Percentiles rank a stretch among this genome's conserved stretches.
phyloP scores from a whole-genome alignment of 2,113 vertebrate species.

The Sterna hirundo region DNA sequence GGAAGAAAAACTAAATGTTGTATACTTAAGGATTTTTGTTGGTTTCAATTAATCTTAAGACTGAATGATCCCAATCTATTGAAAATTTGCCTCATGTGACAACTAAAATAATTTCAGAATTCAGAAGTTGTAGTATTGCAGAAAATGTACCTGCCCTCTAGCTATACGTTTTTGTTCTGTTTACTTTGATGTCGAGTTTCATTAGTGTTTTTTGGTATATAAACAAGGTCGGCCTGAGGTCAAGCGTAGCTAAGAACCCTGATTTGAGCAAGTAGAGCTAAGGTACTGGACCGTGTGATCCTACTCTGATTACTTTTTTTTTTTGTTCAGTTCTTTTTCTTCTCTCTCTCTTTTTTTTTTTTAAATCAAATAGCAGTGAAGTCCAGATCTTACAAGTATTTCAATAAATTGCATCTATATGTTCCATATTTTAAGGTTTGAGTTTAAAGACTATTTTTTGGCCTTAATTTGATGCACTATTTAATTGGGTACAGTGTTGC shows the following conservation, averaged over 20 bases:
- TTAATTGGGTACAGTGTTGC: not conserved
- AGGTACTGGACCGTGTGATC: slow-evolving; percentile 43
- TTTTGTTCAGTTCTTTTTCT: not conserved
- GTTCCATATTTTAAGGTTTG: not conserved
- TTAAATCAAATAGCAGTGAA: not conserved
- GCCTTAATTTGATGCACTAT: fast-evolving
- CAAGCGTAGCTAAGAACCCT: slow-evolving; percentile 49
- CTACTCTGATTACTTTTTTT: not conserved
- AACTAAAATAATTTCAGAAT: not conserved
- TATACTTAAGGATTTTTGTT: not conserved
- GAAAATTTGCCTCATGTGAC: not conserved
- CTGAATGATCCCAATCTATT: not conserved
- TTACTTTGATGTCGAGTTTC: slow-evolving; percentile 60
- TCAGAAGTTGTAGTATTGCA: not conserved
- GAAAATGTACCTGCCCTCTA: not conserved
- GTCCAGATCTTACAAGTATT: not conserved
- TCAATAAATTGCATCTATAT: not conserved
- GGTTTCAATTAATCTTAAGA: not conserved
- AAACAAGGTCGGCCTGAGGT: slow-evolving; percentile 56
- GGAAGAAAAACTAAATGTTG: not conserved
- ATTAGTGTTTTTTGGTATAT: slow-evolving; percentile 36
- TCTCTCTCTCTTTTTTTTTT: not conserved
- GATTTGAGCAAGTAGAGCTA: slow-evolving; percentile 37
- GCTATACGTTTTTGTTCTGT: slow-evolving; percentile 44
- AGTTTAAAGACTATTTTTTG: not conserved